A percentile compares a stretch with the other conserved stretches of the same genome.
phyloP scores from a whole-genome alignment of 2,888 invertebrate species.

The Chloroclysta siterata region DNA sequence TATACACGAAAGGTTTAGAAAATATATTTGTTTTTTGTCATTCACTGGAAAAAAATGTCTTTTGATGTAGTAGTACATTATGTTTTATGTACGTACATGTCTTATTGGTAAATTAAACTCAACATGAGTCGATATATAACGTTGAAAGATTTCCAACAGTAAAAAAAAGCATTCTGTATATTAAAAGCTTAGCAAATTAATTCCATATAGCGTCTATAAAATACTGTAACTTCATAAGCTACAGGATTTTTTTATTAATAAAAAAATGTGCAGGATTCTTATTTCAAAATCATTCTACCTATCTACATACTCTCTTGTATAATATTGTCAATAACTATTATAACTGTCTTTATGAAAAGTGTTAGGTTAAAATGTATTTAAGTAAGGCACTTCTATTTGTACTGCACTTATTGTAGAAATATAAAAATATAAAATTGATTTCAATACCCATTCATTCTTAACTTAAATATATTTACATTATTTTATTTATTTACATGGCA shows the following conservation, averaged over 20 bases:
- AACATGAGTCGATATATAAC: constrained; percentile 71
- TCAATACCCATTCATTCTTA: constrained; percentile 24
- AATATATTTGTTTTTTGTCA: not conserved
- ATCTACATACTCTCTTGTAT: not conserved
- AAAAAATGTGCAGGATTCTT: not conserved
- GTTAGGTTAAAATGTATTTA: not conserved
- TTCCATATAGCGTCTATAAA: not conserved
- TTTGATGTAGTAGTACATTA: no score
- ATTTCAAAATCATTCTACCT: not conserved
- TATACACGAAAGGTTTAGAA: not conserved
- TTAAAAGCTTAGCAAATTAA: not conserved
- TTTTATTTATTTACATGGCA: constrained; percentile 77
- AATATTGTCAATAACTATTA: not conserved
- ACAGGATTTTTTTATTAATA: not conserved
- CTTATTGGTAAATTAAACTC: constrained; percentile 60
- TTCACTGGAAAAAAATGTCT: constrained; percentile 7
- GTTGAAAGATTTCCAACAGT: constrained; percentile 68
- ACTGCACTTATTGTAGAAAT: constrained; percentile 51
- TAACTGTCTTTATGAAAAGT: not conserved
- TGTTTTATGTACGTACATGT: constrained; percentile 1
- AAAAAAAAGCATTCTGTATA: constrained; percentile 20
- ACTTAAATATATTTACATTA: constrained; percentile 46
- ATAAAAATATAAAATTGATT: constrained; percentile 41
- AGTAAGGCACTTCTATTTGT: constrained; percentile 65
- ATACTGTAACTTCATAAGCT: not conserved